Evolutionary conservation across 2,113 vertebrate species (phyloP).

Genomic region (Argyrosomus japonicus): DNA sequence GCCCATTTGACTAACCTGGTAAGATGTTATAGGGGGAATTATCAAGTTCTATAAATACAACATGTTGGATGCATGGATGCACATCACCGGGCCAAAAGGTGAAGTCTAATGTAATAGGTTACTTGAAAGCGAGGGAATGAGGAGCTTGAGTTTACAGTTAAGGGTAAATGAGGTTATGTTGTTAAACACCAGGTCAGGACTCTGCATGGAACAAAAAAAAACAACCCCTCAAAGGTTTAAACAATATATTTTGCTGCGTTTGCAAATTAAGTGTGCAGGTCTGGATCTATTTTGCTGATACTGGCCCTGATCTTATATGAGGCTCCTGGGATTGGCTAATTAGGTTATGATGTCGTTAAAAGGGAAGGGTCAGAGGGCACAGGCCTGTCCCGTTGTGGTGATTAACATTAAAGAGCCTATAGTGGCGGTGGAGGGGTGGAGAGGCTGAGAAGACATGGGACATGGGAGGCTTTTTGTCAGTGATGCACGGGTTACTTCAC

Average conservation of each 20-base stretch:
- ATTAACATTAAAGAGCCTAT: conserved; percentile 75
- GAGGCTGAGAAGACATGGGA: conserved; percentile 28
- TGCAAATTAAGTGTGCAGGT: conserved; percentile 20
- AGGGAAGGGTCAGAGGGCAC: conserved; percentile 68
- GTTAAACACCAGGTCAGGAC: conserved; percentile 6
- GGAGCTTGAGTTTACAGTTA: conserved; percentile 13
- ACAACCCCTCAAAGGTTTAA: background rate
- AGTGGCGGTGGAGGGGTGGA: conserved; percentile 39
- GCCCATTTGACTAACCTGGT: conserved; percentile 85
- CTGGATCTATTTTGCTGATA: conserved; percentile 39
- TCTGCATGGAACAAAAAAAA: background rate
- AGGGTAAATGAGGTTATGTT: background rate
- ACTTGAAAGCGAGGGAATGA: conserved; percentile 32
- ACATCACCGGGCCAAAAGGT: background rate
- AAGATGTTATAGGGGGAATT: conserved; percentile 41
- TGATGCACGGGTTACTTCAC: conserved; percentile 51
- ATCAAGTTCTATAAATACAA: background rate
- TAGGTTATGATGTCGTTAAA: conserved; percentile 73
- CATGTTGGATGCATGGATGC: background rate
- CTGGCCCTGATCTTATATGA: conserved; percentile 15
- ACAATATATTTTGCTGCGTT: background rate
- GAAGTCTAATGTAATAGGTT: conserved; percentile 24
- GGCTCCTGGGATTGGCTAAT: conserved; percentile 65
- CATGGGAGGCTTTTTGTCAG: conserved; percentile 33
- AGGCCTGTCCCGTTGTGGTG: conserved; percentile 56